Conservation (phyloP, 2,888 invertebrate species). For the Xanthia icteritia region DNA sequence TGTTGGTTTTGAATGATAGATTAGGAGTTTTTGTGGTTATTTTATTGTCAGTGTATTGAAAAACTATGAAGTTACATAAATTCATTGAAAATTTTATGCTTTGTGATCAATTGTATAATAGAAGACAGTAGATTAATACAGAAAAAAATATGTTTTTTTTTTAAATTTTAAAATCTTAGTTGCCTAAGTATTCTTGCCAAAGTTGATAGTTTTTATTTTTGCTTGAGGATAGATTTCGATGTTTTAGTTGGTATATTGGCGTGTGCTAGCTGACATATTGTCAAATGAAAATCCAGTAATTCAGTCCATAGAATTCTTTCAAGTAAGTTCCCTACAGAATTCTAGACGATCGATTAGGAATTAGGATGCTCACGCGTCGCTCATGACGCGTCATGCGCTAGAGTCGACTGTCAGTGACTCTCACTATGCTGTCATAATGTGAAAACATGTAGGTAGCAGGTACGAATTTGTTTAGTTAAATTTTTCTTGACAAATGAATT, state of each 20-base stretch:
- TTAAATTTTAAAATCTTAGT: no score
- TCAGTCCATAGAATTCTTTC: neutral
- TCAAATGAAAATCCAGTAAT: neutral
- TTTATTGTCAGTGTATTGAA: neutral
- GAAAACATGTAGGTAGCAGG: neutral
- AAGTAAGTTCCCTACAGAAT: neutral
- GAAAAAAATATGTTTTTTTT: no score
- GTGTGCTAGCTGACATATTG: no score
- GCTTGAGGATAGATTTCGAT: no score
- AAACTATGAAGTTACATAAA: neutral
- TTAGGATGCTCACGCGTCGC: constrained; percentile 24
- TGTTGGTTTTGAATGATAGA: neutral
- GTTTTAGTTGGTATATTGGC: no score
- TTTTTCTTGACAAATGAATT: neutral
- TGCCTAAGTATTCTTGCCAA: no score
- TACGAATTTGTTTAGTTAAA: neutral
- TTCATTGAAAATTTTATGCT: neutral
- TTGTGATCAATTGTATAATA: neutral
- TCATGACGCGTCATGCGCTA: constrained; percentile 18
- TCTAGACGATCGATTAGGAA: constrained; percentile 24
- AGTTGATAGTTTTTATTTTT: no score
- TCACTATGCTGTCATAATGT: constrained; percentile 16
- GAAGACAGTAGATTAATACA: neutral
- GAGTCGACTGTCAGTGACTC: constrained; percentile 19
- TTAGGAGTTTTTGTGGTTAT: neutral